Evolutionary conservation across 2,888 invertebrate species (phyloP).

Genomic region (Ernsta delagoae): DNA sequence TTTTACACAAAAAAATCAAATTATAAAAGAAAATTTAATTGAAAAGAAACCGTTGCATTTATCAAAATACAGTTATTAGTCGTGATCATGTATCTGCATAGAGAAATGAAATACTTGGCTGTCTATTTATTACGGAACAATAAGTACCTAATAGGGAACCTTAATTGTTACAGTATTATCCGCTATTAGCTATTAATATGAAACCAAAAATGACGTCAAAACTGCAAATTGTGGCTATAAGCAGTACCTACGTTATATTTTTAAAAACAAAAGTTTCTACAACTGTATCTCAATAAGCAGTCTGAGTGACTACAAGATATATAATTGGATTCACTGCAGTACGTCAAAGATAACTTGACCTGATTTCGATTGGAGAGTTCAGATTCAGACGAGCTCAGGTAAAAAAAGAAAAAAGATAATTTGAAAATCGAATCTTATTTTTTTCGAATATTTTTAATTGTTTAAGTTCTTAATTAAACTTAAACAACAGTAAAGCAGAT

Average conservation of each 20-base stretch:
- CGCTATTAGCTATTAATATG: too few relatives aligned
- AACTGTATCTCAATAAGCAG: slow-evolving; percentile 17
- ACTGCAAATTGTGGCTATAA: neutral
- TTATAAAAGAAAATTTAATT: too few relatives aligned
- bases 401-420: slow-evolving; percentile 30
- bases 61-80: too few relatives aligned
- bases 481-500: neutral
- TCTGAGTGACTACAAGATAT: slow-evolving; percentile 28
- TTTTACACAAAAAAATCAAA: too few relatives aligned
- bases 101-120: too few relatives aligned
- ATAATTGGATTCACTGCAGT: slow-evolving; percentile 37
- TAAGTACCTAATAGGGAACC: too few relatives aligned
- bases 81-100: too few relatives aligned
- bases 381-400: slow-evolving; percentile 31
- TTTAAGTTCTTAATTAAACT: neutral
- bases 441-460: neutral
- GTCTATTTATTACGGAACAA: too few relatives aligned
- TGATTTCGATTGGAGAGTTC: slow-evolving; percentile 32
- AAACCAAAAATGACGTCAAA: neutral
- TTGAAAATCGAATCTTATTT: slow-evolving; percentile 25
- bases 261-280: slow-evolving; percentile 8
- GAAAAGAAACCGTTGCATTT: too few relatives aligned
- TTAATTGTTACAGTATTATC: too few relatives aligned
- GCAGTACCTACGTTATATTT: too few relatives aligned
- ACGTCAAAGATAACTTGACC: slow-evolving; percentile 38